phyloP scores from a whole-genome alignment of 1,140 invertebrate species.

The Carposina sasakii region DNA sequence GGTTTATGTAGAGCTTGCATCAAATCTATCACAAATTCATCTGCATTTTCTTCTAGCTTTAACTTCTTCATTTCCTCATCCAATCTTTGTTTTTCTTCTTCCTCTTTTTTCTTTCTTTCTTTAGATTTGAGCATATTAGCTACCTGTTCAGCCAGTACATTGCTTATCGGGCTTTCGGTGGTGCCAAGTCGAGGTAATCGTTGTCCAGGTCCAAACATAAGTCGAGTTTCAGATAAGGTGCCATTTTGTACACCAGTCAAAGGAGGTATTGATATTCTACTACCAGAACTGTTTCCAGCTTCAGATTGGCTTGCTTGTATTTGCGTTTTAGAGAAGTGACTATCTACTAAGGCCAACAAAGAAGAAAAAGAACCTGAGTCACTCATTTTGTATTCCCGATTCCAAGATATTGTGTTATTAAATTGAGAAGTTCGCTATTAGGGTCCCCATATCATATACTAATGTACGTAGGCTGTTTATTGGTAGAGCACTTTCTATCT shows the following conservation, averaged over 20 bases:
- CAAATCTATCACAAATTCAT: slow-evolving; percentile 42
- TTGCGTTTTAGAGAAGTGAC: slow-evolving; percentile 46
- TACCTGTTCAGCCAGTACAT: slow-evolving; percentile 44
- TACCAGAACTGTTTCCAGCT: neutral
- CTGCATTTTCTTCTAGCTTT: slow-evolving; percentile 22
- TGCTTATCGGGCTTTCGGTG: slow-evolving; percentile 39
- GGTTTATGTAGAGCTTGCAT: slow-evolving; percentile 38
- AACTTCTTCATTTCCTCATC: slow-evolving; percentile 32
- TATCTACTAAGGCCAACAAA: slow-evolving; percentile 48
- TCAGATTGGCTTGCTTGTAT: slow-evolving; percentile 25
- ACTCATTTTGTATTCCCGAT: slow-evolving; percentile 29
- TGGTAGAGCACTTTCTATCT: too few species aligned
- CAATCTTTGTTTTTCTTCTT: slow-evolving; percentile 33
- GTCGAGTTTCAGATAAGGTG: slow-evolving; percentile 28
- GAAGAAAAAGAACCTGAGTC: slow-evolving; percentile 41
- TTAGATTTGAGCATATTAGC: slow-evolving; percentile 52
- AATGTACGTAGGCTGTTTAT: too few species aligned
- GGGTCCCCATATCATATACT: too few species aligned
- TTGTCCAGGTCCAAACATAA: slow-evolving; percentile 14
- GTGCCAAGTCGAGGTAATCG: slow-evolving; percentile 29
- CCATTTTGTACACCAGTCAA: slow-evolving; percentile 13
- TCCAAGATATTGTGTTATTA: too few species aligned
- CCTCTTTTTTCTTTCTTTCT: slow-evolving; percentile 35
- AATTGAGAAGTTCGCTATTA: too few species aligned
- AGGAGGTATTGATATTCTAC: slow-evolving; percentile 17